phyloP scores from a whole-genome alignment of 2,888 invertebrate species.

The Drepanosiphum platanoidis region DNA sequence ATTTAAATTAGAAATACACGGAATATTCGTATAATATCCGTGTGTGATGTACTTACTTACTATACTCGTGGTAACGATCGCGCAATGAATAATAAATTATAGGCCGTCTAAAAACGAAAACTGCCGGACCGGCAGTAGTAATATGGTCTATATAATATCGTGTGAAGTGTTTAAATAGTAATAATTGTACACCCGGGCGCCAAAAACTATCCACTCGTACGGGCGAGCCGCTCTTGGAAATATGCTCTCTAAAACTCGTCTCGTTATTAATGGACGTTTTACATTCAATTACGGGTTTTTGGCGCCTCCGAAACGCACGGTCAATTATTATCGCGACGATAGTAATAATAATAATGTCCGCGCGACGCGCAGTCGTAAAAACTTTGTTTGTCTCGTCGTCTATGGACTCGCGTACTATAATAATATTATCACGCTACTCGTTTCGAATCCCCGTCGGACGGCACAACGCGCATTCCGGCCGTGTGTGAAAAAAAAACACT shows the following conservation, averaged over 20 bases:
- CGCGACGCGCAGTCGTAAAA: conserved; percentile 20
- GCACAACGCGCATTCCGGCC: not conserved
- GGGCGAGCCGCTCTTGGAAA: conserved; percentile 13
- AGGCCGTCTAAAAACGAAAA: not conserved
- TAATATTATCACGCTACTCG: not conserved
- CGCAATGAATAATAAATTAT: too few species aligned
- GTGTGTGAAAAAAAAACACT: too few species aligned
- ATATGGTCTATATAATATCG: not conserved
- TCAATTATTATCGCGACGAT: too few species aligned
- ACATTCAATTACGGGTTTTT: conserved; percentile 48
- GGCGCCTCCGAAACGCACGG: conserved; percentile 45
- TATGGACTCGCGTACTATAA: conserved; percentile 2
- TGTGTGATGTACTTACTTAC: too few species aligned
- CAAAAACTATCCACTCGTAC: conserved; percentile 57
- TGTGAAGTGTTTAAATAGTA: conserved; percentile 30
- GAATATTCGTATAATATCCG: too few species aligned
- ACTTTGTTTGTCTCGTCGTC: conserved; percentile 3
- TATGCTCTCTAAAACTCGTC: conserved; percentile 51
- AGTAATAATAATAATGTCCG: too few species aligned
- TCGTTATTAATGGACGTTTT: conserved; percentile 57
- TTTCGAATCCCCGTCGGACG: not conserved
- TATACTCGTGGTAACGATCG: not conserved
- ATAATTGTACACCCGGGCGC: conserved; percentile 48
- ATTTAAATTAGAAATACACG: too few species aligned
- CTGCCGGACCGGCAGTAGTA: not conserved